Base-by-base conservation (phyloP, 2,113 vertebrate genomes). In the Budorcas taxicolor region DNA sequence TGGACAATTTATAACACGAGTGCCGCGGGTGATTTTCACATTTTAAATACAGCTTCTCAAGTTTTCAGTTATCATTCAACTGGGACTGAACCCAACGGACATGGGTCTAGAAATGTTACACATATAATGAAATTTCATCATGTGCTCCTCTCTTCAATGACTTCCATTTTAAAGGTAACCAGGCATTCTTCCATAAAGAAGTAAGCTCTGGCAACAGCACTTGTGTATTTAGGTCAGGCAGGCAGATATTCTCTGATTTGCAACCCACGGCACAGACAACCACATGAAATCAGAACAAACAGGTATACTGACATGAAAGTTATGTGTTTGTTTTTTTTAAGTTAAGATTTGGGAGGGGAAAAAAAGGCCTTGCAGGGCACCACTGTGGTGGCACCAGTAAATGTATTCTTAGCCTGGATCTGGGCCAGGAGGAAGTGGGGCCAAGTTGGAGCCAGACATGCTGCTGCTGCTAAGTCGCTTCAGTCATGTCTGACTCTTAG, bases 231-330 rank as follows among this genome's bases (percentile, higher is more conserved):
- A 86, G 80, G 89, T 91, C 64, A 74, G 9, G 21, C 40, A 57
- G 67, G 23, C 62, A 88, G 67, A 64, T 16, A 40, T 52, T 90
- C 88, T 95, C 78, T 89, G 91, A 87, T 88, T 74, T 95, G 55
- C 62, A 95, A 80, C 57, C 58, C 93, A 84, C 0, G 36, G 94
- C 17, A 93, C 21, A 93, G 60, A 60, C 25, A 89, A 85, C 27
- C 62, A 87, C 16, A 45, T 86, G 91, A 94, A 78, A 96, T 82
- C 47, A 92, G 92, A 90, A 97, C 80, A 97, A 64, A 94, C 23
- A 67, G 62, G 90, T 90, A 94, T 3, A 81, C 7, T 14, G 82
- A 86, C 19, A 67, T 93, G 29, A 89, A 95, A 97, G 52, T 21
- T 85, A 25, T 31, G 52, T 60, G 47, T 50, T 60, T 33, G 40